A percentile compares a stretch with the other conserved stretches of the same genome.
phyloP scores from a whole-genome alignment of 2,797 vertebrate genomes.

The Ambastaia sidthimunki region DNA sequence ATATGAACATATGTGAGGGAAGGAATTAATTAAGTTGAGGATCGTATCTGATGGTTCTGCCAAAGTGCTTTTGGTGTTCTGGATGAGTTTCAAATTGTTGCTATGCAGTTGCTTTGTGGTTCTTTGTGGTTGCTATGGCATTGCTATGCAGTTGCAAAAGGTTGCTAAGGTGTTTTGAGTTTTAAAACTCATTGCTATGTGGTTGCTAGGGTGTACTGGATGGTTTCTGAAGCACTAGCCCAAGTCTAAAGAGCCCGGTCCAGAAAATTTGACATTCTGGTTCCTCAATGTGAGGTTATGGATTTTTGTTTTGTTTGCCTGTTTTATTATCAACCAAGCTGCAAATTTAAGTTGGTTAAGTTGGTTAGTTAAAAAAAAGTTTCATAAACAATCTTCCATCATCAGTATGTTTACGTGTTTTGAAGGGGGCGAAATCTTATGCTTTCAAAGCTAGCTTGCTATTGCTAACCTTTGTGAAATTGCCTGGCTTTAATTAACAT shows the following conservation, averaged over 20 bases:
- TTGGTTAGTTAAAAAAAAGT: too few species aligned
- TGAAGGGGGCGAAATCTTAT: too few species aligned
- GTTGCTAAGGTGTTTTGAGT: background rate
- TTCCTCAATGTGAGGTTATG: background rate
- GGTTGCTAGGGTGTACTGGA: background rate
- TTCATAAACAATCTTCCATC: too few species aligned
- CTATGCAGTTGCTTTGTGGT: background rate
- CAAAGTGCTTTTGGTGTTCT: background rate
- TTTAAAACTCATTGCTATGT: background rate
- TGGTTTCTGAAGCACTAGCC: background rate
- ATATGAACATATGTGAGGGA: too few species aligned
- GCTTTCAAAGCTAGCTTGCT: too few species aligned
- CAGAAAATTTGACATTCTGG: background rate
- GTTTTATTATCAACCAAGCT: background rate
- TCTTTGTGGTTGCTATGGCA: background rate
- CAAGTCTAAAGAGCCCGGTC: background rate
- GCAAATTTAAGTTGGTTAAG: background rate
- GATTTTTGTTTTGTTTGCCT: background rate
- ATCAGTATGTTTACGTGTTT: too few species aligned
- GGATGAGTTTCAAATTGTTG: background rate
- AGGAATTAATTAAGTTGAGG: too few species aligned
- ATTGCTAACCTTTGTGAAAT: too few species aligned
- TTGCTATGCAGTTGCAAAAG: background rate
- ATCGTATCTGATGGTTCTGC: too few species aligned
- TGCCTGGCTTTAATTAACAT: background rate